These are phyloP conservation scores for Drosophila dives DNA, from an alignment of 2,888 invertebrate genomes.

Conservation along the genomic window DNA sequence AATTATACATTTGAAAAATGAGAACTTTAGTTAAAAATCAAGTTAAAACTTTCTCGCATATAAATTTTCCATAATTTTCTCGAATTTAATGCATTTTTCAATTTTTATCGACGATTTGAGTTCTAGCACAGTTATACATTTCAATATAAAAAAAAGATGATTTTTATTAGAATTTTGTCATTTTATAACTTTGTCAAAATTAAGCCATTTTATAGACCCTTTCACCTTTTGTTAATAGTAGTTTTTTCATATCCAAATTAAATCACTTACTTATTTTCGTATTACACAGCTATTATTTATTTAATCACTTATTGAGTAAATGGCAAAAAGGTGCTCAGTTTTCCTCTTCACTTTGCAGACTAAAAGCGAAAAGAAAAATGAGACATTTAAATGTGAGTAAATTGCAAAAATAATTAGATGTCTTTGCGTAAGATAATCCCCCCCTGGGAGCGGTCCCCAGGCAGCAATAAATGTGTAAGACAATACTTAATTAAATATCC, in stretches of 20 bases:
- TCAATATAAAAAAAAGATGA: neutral
- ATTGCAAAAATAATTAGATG: slow-evolving; percentile 53
- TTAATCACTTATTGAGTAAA: slow-evolving; percentile 15
- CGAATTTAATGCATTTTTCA: neutral
- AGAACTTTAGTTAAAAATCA: neutral
- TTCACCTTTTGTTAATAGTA: neutral
- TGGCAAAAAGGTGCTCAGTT: neutral
- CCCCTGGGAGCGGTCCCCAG: slow-evolving; percentile 26
- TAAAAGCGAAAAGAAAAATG: neutral
- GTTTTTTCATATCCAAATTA: neutral
- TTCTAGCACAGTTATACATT: no score
- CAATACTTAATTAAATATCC: slow-evolving; percentile 29
- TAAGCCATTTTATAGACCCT: neutral
- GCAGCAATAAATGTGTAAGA: slow-evolving; percentile 45
- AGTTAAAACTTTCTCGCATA: neutral
- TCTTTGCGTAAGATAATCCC: slow-evolving; percentile 7
- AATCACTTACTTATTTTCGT: neutral
- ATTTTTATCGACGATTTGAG: neutral
- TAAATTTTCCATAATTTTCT: neutral
- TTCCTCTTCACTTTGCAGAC: neutral
- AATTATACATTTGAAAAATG: neutral
- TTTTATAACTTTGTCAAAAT: neutral
- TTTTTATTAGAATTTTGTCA: no score
- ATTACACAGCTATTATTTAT: neutral
- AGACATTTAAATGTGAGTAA: slow-evolving; percentile 33